Percentiles rank a stretch among this genome's conserved stretches.
These are phyloP conservation scores for Pocillopora meandrina DNA, from an alignment of 92 coral and sea anemone genomes.

Conservation along the genomic window DNA sequence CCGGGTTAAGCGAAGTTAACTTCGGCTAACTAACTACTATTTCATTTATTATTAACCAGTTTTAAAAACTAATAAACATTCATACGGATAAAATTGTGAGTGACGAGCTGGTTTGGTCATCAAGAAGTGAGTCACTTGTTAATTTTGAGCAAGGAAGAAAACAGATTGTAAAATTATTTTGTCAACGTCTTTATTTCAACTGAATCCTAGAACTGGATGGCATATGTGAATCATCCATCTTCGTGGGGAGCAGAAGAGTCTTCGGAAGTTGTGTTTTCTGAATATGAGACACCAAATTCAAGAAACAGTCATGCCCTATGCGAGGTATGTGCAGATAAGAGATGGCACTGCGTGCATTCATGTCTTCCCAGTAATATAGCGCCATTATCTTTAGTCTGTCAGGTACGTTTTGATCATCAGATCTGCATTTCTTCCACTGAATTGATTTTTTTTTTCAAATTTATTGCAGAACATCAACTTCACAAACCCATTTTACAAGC, in stretches of 20 bases:
- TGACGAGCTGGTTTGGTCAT: too few species aligned
- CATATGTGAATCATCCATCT: not conserved
- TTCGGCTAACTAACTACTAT: too few species aligned
- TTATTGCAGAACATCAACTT: slow-evolving; percentile 15
- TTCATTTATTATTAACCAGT: too few species aligned
- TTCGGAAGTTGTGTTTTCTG: not conserved
- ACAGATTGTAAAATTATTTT: too few species aligned
- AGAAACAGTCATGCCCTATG: slow-evolving; percentile 7
- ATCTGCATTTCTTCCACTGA: not conserved
- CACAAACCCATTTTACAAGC: not conserved
- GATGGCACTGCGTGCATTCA: not conserved
- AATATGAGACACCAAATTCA: not conserved
- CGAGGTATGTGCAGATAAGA: not conserved
- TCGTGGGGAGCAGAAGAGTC: slow-evolving; percentile 14
- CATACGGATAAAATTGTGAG: too few species aligned
- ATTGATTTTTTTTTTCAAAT: not conserved
- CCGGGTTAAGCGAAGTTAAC: too few species aligned
- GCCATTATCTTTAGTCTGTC: not conserved
- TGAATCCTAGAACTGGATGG: slow-evolving; percentile 12
- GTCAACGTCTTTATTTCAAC: not conserved
- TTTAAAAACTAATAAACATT: too few species aligned
- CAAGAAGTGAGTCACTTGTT: too few species aligned
- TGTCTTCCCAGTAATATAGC: not conserved
- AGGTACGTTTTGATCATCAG: not conserved
- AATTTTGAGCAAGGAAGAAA: too few species aligned